Conservation (phyloP, 2,797 vertebrate species). For the Hirundo rustica region DNA sequence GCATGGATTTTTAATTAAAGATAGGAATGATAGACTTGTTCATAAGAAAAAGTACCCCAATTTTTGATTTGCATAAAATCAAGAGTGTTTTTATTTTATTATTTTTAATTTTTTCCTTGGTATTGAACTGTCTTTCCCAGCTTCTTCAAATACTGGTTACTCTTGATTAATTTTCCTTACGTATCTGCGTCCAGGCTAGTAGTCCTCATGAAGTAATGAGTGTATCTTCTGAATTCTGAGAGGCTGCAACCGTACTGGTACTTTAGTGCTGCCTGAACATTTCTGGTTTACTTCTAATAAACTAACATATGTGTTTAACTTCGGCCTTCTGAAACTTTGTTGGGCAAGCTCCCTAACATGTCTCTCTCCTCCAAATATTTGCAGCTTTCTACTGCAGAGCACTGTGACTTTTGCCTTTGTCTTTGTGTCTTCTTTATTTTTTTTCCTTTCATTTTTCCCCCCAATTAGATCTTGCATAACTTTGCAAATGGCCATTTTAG, state of each 20-base stretch:
- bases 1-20: neutral
- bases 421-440: neutral
- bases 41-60: neutral
- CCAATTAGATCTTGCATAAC: neutral
- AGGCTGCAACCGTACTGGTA: neutral
- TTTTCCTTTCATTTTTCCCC: neutral
- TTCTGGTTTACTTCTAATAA: neutral
- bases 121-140: neutral
- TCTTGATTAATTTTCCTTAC: neutral
- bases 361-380: neutral
- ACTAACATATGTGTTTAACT: accelerated
- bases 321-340: neutral
- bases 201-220: neutral
- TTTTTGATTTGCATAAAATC: neutral
- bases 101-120: neutral
- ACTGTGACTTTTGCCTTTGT: neutral
- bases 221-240: neutral
- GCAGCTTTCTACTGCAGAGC: neutral
- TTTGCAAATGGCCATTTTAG: neutral
- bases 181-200: neutral
- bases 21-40: neutral
- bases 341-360: neutral
- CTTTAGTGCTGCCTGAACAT: neutral
- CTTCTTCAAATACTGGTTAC: neutral
- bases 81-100: neutral